A percentile compares a stretch with the other conserved stretches of the same genome.
phyloP scores from a whole-genome alignment of 2,888 invertebrate species.

The Mythimna vitellina region DNA sequence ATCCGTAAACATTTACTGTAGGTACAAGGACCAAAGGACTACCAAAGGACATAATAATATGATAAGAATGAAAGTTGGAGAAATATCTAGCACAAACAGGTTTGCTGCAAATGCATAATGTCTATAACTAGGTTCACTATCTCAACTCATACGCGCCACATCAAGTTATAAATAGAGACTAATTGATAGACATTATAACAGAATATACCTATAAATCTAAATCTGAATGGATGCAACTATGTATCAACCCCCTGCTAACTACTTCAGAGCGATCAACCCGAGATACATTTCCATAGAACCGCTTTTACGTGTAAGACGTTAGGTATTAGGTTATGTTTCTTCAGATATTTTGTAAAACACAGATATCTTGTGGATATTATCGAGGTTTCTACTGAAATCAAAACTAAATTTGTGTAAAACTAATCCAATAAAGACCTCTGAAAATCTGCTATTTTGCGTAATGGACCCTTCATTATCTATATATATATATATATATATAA shows the following conservation, averaged over 20 bases:
- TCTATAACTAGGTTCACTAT: conserved; percentile 13
- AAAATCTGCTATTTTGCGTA: too few relatives aligned
- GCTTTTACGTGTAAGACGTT: too few relatives aligned
- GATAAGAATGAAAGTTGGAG: conserved; percentile 26
- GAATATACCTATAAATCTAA: background rate
- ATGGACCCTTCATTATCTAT: too few relatives aligned
- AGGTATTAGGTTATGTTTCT: too few relatives aligned
- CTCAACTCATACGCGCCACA: conserved; percentile 17
- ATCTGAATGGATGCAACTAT: background rate
- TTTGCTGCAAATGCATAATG: conserved; percentile 10
- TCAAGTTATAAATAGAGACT: conserved; percentile 30
- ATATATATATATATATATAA: too few relatives aligned
- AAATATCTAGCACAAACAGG: conserved; percentile 29
- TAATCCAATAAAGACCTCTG: too few relatives aligned
- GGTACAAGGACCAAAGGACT: background rate
- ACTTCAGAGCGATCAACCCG: too few relatives aligned
- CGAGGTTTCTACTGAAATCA: too few relatives aligned
- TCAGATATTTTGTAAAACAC: too few relatives aligned
- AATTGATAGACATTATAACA: conserved; percentile 16
- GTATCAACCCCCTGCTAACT: background rate
- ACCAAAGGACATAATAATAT: conserved; percentile 16
- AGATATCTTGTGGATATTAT: too few relatives aligned
- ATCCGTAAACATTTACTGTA: conserved; percentile 16
- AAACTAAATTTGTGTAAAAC: too few relatives aligned
- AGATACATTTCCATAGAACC: too few relatives aligned